Evolutionary conservation across 2,113 vertebrate species (phyloP), one percentile per base, ranked within the genome.

Genomic region (Mirza zaza): DNA sequence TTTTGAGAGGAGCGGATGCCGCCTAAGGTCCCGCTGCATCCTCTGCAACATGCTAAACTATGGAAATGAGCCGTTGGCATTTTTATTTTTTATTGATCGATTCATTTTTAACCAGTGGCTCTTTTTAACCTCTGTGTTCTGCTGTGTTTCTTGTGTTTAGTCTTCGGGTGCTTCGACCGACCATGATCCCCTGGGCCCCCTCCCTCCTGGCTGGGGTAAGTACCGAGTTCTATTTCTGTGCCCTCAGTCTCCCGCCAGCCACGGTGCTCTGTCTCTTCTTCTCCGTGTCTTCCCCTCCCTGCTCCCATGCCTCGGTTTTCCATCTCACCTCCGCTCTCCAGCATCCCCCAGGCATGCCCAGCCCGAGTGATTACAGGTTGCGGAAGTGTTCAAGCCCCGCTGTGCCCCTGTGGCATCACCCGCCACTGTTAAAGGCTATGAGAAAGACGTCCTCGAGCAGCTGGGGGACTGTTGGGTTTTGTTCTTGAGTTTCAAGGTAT

Each of bases 131-230:
- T 95, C 10, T 80, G 42, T 98, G 61, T 50, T 97, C 98, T 97
- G 96, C 96, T 99, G 82, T 99, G 95, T 99, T 97, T 98, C 97
- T 97, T 98, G 90, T 98, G 97, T 98, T 93, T 98, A 99, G 99
- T 98, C 99, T 4, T 99, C 99, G 0, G 99, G 99, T 6, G 96
- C 98, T 89, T 98, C 99, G 0, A 98, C 99, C 2, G 99, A 99
- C 97, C 99, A 99, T 98, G 99, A 99, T 98, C 99, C 99, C 84
- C 98, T 99, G 34, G 99, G 99, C 87, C 96, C 99, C 34, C 99
- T 99, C 97, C 99, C 99, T 98, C 98, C 99, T 0, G 99, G 99
- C 98, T 99, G 99, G 99, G 99, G 99, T 99, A 99, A 99, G 99
- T 99, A 98, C 96, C 36, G 67, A 12, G 34, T 10, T 5, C 68